Base-by-base conservation (phyloP, 1,140 invertebrate species). In the Metopolophium dirhodum region DNA sequence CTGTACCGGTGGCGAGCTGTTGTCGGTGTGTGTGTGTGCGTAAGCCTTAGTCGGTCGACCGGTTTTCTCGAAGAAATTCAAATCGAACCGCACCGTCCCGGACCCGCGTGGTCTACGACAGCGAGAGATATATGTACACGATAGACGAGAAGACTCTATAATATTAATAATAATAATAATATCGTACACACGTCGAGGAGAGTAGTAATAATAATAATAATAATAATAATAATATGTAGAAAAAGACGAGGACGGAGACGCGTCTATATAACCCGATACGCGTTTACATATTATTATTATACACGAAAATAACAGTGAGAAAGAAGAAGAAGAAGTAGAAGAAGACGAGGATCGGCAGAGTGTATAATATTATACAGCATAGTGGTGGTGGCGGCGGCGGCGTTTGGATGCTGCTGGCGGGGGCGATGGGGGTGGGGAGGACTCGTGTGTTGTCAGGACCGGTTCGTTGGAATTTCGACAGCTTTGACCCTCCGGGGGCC, bases 381-480 rank as follows among this genome's bases (percentile, higher is more conserved):
- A 14, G 61, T 68, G 30, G 9, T 30, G 57, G 61, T 61, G 57
- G 49, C 14, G 11, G 49, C 49, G 49, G 49, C 49, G 11, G 61
- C 61, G 57, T 61, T 26, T 61, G 57, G 57, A 61, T 30, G 57
- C 57, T 61, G 57, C 57, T 11, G 9, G n/a, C 2, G 86, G 4
- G 8, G 30, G 26, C 14, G 7, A 7, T 47, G 35, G 37, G 14
- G 6, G 26, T 37, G 68, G 54, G 37, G 14, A 22, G 7, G 22
- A 11, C 2, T 85, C 22, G 35, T 30, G 41, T 37, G 35, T 82
- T 45, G 83, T 86, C 7, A 91, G 77, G 90, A 92, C 90, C 90
- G 90, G 90, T 92, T 83, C 90, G 47, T 83, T 37, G 90, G 90
- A 92, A 92, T 92, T 92, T 92, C 57, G 90, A 92, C 90, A 51